Conservation (phyloP, 2,888 invertebrate genomes). For the Vesta saturnalis region DNA sequence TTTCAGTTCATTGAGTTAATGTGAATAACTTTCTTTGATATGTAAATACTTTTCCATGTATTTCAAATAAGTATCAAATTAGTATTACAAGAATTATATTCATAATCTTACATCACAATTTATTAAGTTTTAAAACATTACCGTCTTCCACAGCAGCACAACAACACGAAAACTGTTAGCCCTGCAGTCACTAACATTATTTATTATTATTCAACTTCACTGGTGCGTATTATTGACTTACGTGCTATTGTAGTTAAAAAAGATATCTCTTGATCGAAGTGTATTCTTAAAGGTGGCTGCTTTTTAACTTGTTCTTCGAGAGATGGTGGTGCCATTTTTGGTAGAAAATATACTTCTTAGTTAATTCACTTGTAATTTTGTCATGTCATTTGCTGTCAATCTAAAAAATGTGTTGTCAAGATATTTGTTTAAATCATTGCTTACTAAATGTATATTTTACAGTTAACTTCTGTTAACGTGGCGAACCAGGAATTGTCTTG, state of each 20-base stretch:
- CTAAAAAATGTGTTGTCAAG: too few relatives aligned
- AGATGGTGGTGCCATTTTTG: slow-evolving; percentile 16
- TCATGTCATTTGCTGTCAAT: too few relatives aligned
- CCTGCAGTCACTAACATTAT: neutral
- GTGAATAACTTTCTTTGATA: too few relatives aligned
- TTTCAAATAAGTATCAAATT: too few relatives aligned
- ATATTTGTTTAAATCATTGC: too few relatives aligned
- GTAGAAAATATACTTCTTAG: too few relatives aligned
- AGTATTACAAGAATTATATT: neutral
- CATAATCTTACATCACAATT: neutral
- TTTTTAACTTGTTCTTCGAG: slow-evolving; percentile 12
- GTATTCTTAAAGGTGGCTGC: slow-evolving; percentile 16
- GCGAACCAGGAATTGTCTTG: too few relatives aligned
- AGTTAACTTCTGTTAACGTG: too few relatives aligned
- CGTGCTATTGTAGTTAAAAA: slow-evolving; percentile 21
- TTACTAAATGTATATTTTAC: too few relatives aligned
- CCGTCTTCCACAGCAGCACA: neutral
- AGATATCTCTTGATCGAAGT: slow-evolving; percentile 21
- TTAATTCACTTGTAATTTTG: too few relatives aligned
- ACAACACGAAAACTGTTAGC: neutral
- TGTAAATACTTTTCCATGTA: too few relatives aligned
- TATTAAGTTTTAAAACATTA: neutral
- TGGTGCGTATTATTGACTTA: neutral
- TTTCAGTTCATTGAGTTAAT: too few relatives aligned
- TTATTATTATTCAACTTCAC: neutral